Evolutionary conservation across 2,888 invertebrate species (phyloP).

Genomic region (Drosophila rellima): DNA sequence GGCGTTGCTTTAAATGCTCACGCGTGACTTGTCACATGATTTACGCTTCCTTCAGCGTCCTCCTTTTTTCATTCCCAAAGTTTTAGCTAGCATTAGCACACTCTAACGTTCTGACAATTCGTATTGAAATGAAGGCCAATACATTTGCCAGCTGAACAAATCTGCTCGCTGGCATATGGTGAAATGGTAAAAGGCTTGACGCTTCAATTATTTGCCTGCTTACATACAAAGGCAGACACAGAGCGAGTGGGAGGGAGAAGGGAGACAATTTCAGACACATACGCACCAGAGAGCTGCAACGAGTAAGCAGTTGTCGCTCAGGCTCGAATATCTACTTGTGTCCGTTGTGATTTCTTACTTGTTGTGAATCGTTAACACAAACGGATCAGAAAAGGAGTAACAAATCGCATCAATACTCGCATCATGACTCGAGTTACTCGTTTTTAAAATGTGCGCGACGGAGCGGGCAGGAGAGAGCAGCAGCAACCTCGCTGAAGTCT

Average conservation of each 20-base stretch:
- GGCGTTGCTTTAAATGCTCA: constrained; percentile 12
- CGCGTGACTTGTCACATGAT: constrained; percentile 21
- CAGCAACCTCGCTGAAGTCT: too few relatives aligned
- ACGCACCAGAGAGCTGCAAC: too few relatives aligned
- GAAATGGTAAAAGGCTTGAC: constrained; percentile 58
- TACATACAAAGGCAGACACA: constrained; percentile 19
- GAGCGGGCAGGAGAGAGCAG: too few relatives aligned
- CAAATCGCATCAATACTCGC: too few relatives aligned
- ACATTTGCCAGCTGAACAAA: constrained; percentile 29
- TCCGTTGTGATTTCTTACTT: too few relatives aligned
- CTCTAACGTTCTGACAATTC: background rate
- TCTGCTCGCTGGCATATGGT: constrained; percentile 41
- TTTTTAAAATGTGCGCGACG: too few relatives aligned
- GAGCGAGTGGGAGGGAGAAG: background rate
- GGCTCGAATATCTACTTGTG: too few relatives aligned
- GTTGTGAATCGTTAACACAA: too few relatives aligned
- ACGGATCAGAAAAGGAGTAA: too few relatives aligned
- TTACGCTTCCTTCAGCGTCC: background rate
- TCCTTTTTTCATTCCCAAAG: background rate
- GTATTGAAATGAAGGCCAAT: background rate
- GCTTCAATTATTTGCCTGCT: constrained; percentile 66
- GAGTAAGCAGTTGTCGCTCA: too few relatives aligned
- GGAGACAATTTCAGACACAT: constrained; percentile 2
- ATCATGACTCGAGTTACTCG: too few relatives aligned
- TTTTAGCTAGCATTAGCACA: background rate